phyloP scores from a whole-genome alignment of 2,888 invertebrate species.

The Furcula furcula region DNA sequence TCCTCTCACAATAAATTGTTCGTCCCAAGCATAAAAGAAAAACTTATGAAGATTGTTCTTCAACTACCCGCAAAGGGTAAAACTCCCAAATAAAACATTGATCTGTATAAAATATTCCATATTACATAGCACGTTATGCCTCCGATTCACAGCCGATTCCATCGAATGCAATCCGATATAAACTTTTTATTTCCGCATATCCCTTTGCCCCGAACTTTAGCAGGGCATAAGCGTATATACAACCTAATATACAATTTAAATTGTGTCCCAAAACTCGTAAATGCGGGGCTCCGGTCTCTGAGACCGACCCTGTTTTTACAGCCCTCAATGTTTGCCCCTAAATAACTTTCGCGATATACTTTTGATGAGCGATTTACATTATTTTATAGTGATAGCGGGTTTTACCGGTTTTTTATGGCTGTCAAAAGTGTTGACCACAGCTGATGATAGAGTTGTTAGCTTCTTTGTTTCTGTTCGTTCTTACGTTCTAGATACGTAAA shows the following conservation, averaged over 20 bases:
- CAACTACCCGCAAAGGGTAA: constrained; percentile 26
- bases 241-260: constrained; percentile 69
- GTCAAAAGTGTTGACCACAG: not conserved
- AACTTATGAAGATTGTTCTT: constrained; percentile 9
- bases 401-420: not conserved
- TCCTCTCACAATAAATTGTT: no score
- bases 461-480: constrained; percentile 3
- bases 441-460: constrained; percentile 4
- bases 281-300: constrained; percentile 39
- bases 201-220: constrained; percentile 40
- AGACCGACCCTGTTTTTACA: constrained; percentile 53
- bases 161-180: constrained; percentile 52
- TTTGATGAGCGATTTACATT: constrained; percentile 45
- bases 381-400: constrained; percentile 18
- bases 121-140: constrained; percentile 20
- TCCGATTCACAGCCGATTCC: constrained; percentile 45
- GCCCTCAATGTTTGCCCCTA: constrained; percentile 38
- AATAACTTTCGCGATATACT: constrained; percentile 43
- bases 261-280: constrained; percentile 55
- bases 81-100: constrained; percentile 26
- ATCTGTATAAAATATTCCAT: constrained; percentile 35
- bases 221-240: constrained; percentile 33
- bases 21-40: constrained; percentile 6
- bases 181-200: constrained; percentile 51
- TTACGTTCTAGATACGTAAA: no score